phyloP scores from a whole-genome alignment of 2,888 invertebrate genomes.

The Tetranychus piercei region DNA sequence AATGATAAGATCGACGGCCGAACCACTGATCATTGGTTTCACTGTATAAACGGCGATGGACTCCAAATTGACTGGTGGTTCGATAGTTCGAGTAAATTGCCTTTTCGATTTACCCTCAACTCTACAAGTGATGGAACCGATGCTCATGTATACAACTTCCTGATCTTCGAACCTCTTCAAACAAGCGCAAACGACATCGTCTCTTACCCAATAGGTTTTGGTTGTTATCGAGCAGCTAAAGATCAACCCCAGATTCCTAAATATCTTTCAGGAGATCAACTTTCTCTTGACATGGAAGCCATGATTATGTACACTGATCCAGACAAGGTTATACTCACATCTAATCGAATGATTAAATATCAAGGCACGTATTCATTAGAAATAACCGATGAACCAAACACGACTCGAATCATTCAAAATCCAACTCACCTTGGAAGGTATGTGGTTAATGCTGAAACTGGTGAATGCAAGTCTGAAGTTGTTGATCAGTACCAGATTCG shows the following conservation, averaged over 20 bases:
- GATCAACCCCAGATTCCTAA: neutral
- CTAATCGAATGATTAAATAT: neutral
- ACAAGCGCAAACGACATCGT: neutral
- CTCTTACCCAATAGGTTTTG: neutral
- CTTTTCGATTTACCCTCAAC: neutral
- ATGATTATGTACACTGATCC: neutral
- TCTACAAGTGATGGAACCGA: no score
- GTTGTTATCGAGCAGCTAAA: neutral
- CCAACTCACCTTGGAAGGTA: neutral
- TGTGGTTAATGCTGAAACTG: neutral
- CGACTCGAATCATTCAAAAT: neutral
- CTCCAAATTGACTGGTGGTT: neutral
- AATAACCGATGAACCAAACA: neutral
- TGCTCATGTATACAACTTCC: neutral
- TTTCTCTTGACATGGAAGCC: neutral
- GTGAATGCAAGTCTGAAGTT: neutral
- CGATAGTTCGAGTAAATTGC: neutral
- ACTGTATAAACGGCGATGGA: neutral
- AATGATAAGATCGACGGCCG: neutral
- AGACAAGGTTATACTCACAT: neutral
- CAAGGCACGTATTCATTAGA: neutral
- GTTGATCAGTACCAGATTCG: no score
- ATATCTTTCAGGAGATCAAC: neutral
- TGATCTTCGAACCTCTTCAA: neutral
- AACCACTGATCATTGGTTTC: neutral